Evolutionary conservation across 2,113 vertebrate species (phyloP).

Genomic region (Sander lucioperca): DNA sequence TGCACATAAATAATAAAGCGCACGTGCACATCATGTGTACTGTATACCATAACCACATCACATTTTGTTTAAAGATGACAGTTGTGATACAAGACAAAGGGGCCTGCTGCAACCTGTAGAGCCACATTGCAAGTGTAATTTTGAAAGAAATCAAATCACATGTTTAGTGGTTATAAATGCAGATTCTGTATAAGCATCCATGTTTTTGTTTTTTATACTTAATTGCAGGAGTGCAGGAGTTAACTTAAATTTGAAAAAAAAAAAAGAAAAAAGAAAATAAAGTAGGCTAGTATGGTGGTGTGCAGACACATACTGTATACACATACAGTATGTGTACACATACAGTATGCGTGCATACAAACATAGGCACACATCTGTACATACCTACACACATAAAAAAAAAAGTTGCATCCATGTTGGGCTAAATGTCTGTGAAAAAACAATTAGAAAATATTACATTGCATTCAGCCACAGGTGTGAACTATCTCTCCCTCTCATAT

Average conservation of each 20-base stretch:
- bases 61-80: slow-evolving; percentile 6
- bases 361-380: too few species aligned
- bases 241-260: too few species aligned
- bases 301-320: too few species aligned
- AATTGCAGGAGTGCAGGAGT: too few species aligned
- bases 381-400: too few species aligned
- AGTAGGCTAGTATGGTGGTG: too few species aligned
- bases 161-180: not conserved
- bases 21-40: slow-evolving; percentile 50
- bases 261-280: too few species aligned
- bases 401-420: too few species aligned
- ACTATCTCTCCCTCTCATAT: not conserved
- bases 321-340: too few species aligned
- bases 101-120: slow-evolving; percentile 20
- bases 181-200: not conserved
- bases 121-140: not conserved
- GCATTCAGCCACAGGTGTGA: slow-evolving; percentile 36
- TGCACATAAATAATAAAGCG: slow-evolving; percentile 70
- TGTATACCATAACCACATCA: not conserved
- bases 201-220: not conserved
- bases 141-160: not conserved
- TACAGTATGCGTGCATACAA: too few species aligned
- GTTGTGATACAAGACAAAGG: not conserved
- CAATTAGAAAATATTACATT: not conserved
- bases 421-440: not conserved